Base-by-base conservation (phyloP, 2,113 vertebrate species). In the Isurus oxyrinchus region DNA sequence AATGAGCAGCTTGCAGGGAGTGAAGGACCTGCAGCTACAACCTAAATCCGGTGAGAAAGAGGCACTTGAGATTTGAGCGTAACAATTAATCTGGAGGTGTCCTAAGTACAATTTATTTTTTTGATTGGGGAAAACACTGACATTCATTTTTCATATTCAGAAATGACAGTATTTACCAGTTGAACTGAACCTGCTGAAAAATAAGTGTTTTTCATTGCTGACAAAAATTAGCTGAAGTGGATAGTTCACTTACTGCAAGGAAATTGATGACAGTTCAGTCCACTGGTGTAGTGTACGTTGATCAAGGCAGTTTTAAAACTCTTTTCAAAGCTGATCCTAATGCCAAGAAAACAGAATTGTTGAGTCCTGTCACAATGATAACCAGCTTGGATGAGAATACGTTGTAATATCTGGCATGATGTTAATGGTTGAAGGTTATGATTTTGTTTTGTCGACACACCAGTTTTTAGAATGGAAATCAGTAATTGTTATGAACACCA, bases 1-100 rank as follows among this genome's bases (percentile, higher is more conserved):
- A 95, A 31, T 95, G 94, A 95, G 63, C 94, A 95, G 40, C 61
- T 63, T 67, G 61, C 40, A 49, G 63, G 23, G 94, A 69, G 66
- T 27, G 63, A 95, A 14, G 66, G 63, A 69, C 0, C 94, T 53
- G 23, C 25, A 69, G 25, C 63, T 49, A 21, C 3, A 66, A 49
- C 19, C n/a, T 16, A 95, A 69, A 69, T 69, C 94, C 94, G 44
- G 40, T 69, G 94, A 53, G 94, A 69, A 95, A 31, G 44, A 69
- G 40, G 25, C 63, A 69, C n/a, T 95, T 7, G 40, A 63, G 55
- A 61, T 6, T 59, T 11, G n/a, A 93, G 27, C 5, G 0, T 91
- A 59, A 59, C 6, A 7, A 14, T 91, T 91, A 31, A 91, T 35
- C 14, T 93, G 55, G 57, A 93, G 57, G 35, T n/a, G 88, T n/a